Evolutionary conservation across 1,140 invertebrate species (phyloP).

Genomic region (Tribolium castaneum): DNA sequence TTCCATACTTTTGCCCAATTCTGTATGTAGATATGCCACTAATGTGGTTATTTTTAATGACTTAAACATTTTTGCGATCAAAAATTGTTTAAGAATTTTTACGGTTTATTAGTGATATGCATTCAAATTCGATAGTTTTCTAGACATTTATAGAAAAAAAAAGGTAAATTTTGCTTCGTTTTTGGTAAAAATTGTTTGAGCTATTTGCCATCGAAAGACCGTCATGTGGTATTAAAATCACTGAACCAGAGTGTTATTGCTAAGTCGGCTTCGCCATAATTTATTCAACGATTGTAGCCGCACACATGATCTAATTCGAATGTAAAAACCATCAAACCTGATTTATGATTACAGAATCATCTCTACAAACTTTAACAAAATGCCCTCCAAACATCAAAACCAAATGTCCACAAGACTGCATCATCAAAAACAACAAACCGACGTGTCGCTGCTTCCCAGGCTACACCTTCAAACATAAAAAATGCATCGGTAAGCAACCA

Average conservation of each 20-base stretch:
- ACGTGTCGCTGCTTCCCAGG: constrained; percentile 26
- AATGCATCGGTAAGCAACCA: constrained; percentile 20
- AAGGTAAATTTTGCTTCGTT: too few relatives aligned
- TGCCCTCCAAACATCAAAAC: constrained; percentile 18
- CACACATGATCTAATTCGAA: constrained; percentile 1
- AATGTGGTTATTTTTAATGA: too few relatives aligned
- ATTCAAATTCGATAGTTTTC: too few relatives aligned
- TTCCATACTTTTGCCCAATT: too few relatives aligned
- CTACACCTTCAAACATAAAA: not conserved
- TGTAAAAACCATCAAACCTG: not conserved
- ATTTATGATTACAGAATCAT: not conserved
- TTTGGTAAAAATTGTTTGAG: too few relatives aligned
- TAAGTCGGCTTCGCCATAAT: constrained; percentile 6
- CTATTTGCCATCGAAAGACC: too few relatives aligned
- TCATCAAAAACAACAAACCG: not conserved
- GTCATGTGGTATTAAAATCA: not conserved
- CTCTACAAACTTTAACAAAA: constrained; percentile 1
- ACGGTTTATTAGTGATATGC: too few relatives aligned
- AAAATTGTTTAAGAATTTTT: too few relatives aligned
- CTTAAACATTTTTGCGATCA: too few relatives aligned
- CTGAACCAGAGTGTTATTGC: not conserved
- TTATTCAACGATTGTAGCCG: not conserved
- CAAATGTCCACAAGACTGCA: constrained; percentile 14
- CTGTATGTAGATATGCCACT: too few relatives aligned
- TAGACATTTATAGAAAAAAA: too few relatives aligned